Evolutionary conservation across 1,140 invertebrate genomes (phyloP).

Genomic region (Dreissena polymorpha): DNA sequence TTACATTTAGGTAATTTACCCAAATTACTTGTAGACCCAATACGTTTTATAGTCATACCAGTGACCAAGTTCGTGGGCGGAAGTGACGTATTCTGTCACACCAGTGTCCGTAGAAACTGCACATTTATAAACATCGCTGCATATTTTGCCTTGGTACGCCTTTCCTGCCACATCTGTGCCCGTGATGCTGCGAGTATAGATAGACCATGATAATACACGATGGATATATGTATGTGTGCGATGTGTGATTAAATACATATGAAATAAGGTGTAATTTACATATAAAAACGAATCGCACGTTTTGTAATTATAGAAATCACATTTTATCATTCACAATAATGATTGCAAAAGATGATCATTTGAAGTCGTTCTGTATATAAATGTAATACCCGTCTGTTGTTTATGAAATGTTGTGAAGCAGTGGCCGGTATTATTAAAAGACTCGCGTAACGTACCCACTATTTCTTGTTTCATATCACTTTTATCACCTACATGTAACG

Average conservation of each 20-base stretch:
- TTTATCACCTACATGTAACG: too few species aligned
- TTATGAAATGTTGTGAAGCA: too few species aligned
- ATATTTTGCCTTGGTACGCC: constrained; percentile 18
- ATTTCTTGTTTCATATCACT: too few species aligned
- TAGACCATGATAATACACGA: not conserved
- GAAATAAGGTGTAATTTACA: too few species aligned
- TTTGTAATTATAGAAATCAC: too few species aligned
- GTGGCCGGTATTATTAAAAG: too few species aligned
- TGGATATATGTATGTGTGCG: not conserved
- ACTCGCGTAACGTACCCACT: too few species aligned
- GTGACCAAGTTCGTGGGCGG: constrained; percentile 30
- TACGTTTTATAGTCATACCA: not conserved
- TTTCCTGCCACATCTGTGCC: constrained; percentile 10
- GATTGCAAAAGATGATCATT: too few species aligned
- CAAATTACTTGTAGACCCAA: not conserved
- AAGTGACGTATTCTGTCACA: not conserved
- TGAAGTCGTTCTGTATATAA: too few species aligned
- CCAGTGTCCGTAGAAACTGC: constrained; percentile 13
- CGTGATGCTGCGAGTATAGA: not conserved
- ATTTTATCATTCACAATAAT: too few species aligned
- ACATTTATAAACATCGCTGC: constrained; percentile 5
- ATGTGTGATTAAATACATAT: not conserved
- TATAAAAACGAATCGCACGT: too few species aligned
- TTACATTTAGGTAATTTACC: not conserved
- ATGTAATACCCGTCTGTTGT: too few species aligned